Evolutionary conservation across 2,888 invertebrate genomes (phyloP).

Genomic region (Lasioglossum pauxillum): DNA sequence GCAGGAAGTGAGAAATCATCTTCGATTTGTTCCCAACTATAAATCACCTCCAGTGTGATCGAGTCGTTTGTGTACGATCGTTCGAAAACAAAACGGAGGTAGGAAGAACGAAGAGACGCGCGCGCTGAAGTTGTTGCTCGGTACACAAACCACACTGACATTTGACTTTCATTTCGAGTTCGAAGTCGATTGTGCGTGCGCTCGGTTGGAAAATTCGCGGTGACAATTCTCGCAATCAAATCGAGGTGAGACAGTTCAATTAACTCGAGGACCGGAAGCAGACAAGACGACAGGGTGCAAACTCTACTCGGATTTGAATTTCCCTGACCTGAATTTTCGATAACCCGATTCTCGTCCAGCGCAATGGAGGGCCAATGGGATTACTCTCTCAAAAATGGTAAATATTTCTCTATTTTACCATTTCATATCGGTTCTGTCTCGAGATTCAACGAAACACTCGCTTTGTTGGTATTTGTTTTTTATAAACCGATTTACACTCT

Average conservation of each 20-base stretch:
- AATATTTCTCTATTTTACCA: conserved; percentile 75
- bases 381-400: conserved; percentile 87
- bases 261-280: conserved; percentile 49
- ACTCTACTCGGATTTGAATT: conserved; percentile 82
- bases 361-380: conserved; percentile 85
- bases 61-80: not conserved
- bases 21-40: not conserved
- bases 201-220: not conserved
- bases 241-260: conserved; percentile 26
- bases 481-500: not conserved
- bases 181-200: not conserved
- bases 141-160: not conserved
- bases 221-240: not conserved
- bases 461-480: not conserved
- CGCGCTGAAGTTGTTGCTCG: not conserved
- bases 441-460: not conserved
- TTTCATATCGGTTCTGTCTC: not conserved
- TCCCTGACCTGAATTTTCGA: conserved; percentile 80
- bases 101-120: not conserved
- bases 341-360: conserved; percentile 59
- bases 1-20: not conserved
- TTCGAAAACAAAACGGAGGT: not conserved
- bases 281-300: conserved; percentile 81
- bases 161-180: not conserved
- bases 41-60: not conserved